Evolutionary conservation across 1,140 invertebrate genomes (phyloP).

Genomic region (Protaetia brevitarsis): DNA sequence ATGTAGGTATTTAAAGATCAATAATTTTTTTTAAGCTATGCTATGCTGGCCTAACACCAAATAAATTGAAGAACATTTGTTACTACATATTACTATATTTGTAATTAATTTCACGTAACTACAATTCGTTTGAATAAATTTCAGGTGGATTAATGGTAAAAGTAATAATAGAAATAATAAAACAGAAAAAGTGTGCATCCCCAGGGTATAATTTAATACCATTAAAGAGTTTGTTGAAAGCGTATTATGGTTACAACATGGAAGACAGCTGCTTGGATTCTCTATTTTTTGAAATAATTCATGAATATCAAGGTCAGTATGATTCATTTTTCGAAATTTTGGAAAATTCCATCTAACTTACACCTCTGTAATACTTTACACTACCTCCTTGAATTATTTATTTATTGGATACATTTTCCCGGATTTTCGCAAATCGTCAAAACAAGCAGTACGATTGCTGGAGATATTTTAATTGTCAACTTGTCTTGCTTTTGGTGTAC

Average conservation of each 20-base stretch:
- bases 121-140: conserved; percentile 16
- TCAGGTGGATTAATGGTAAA: conserved; percentile 35
- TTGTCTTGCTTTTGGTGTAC: too few species aligned
- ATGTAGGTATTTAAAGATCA: too few species aligned
- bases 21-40: too few species aligned
- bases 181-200: conserved; percentile 33
- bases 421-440: too few species aligned
- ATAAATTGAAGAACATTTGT: background rate
- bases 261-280: conserved; percentile 35
- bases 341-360: background rate
- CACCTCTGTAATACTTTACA: background rate
- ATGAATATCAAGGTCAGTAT: conserved; percentile 37
- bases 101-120: background rate
- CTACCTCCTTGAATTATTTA: background rate
- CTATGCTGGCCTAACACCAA: too few species aligned
- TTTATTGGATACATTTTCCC: too few species aligned
- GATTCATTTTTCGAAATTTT: too few species aligned
- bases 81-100: background rate
- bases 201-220: conserved; percentile 36
- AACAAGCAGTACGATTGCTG: too few species aligned
- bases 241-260: conserved; percentile 39
- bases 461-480: too few species aligned
- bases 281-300: conserved; percentile 37
- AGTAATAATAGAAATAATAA: conserved; percentile 37
- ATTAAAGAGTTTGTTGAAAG: conserved; percentile 33